These are phyloP conservation scores for Echinarachnius parma DNA, from an alignment of 53 echinoderm and acorn worm genomes.

Conservation along the genomic window DNA sequence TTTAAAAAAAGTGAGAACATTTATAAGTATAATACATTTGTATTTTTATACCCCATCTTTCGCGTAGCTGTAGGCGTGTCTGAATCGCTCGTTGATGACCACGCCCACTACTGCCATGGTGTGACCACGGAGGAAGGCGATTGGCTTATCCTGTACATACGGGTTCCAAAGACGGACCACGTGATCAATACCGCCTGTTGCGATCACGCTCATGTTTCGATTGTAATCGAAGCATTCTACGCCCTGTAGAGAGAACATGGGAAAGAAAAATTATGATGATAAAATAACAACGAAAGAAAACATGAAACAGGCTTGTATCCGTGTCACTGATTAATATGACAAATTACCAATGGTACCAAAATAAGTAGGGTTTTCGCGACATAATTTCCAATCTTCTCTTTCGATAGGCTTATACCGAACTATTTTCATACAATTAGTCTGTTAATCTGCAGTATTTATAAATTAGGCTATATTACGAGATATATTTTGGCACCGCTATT, in stretches of 20 bases:
- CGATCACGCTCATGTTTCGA: constrained; percentile 74
- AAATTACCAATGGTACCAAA: too few species aligned
- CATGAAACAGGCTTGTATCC: too few species aligned
- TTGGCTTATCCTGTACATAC: constrained; percentile 78
- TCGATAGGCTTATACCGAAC: too few species aligned
- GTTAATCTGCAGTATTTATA: too few species aligned
- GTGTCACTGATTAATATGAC: too few species aligned
- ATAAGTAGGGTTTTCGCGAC: too few species aligned
- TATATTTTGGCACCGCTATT: too few species aligned
- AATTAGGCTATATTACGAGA: too few species aligned
- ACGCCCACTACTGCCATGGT: constrained; percentile 85
- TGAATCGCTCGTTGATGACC: constrained; percentile 66
- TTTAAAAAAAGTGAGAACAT: too few species aligned
- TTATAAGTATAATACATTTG: too few species aligned
- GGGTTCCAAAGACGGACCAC: constrained; percentile 85
- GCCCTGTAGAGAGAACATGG: constrained; percentile 39
- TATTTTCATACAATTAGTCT: too few species aligned
- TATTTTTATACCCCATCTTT: constrained; percentile 91
- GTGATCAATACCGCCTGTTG: constrained; percentile 90
- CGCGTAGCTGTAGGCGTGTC: constrained; percentile 77
- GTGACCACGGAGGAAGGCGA: constrained; percentile 79
- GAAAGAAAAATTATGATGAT: not conserved
- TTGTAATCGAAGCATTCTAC: constrained; percentile 96
- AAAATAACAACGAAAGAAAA: not conserved
- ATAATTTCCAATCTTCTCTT: too few species aligned